These are phyloP conservation scores for Entomyzon cyanotis DNA, from an alignment of 2,113 vertebrate genomes.

Conservation along the genomic window DNA sequence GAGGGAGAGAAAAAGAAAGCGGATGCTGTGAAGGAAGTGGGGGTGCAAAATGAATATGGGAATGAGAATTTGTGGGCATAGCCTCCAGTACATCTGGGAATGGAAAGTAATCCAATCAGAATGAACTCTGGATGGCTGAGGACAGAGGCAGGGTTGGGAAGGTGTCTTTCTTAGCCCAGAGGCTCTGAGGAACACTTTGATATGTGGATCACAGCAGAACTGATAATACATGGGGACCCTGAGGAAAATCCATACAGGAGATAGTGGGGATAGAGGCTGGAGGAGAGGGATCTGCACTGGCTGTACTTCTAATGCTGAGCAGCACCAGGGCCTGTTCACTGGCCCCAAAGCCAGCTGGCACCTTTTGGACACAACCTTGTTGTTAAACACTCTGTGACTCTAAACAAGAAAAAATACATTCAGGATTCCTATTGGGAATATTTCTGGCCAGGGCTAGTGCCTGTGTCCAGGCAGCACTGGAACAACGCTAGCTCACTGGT, in stretches of 20 bases:
- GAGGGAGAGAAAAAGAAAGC: background rate
- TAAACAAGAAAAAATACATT: background rate
- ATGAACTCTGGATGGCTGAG: background rate
- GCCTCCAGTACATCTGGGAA: background rate
- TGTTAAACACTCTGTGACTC: background rate
- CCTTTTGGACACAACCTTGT: background rate
- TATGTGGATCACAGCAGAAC: background rate
- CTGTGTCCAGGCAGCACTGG: background rate
- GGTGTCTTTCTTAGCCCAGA: accelerated
- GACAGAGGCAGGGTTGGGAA: background rate
- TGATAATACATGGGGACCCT: accelerated
- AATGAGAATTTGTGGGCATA: background rate
- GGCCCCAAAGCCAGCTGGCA: background rate
- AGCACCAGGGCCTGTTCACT: background rate
- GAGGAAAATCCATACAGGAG: background rate
- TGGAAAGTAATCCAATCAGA: background rate
- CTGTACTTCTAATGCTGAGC: background rate
- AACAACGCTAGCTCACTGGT: background rate
- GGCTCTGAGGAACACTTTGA: background rate
- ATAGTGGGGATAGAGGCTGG: background rate
- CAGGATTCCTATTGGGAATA: background rate
- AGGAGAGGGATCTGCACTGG: background rate
- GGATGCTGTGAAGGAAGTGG: background rate
- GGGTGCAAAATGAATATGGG: background rate
- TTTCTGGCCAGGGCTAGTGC: background rate